These are phyloP conservation scores for Dolichallabes microphthalmus DNA, from an alignment of 2,113 vertebrate genomes.

Conservation along the genomic window DNA sequence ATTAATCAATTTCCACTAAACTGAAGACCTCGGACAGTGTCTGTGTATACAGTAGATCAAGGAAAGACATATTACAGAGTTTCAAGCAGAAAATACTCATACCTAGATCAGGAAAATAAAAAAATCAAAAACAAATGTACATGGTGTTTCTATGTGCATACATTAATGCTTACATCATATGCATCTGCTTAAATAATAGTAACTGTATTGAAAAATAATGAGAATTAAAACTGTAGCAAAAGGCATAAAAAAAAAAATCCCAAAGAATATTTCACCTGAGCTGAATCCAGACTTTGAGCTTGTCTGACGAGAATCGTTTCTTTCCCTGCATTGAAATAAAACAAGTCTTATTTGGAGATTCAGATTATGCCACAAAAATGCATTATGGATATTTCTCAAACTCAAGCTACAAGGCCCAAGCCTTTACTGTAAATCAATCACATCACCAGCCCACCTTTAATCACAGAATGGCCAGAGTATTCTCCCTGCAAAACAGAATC, in stretches of 20 bases:
- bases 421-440: not conserved
- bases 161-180: not conserved
- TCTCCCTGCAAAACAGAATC: conserved; percentile 69
- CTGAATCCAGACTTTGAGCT: conserved; percentile 76
- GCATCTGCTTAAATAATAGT: not conserved
- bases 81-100: not conserved
- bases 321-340: conserved; percentile 78
- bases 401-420: not conserved
- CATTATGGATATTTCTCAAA: not conserved
- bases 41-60: not conserved
- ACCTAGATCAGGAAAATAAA: too few relatives aligned
- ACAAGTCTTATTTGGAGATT: not conserved
- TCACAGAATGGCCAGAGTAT: conserved; percentile 75
- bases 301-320: conserved; percentile 84
- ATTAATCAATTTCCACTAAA: conserved; percentile 25
- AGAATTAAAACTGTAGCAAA: not conserved
- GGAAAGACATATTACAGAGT: not conserved
- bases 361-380: not conserved
- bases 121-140: too few relatives aligned
- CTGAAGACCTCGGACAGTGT: conserved; percentile 24
- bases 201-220: not conserved
- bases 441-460: conserved; percentile 69
- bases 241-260: not conserved
- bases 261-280: conserved; percentile 74
- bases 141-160: too few relatives aligned